phyloP scores from a whole-genome alignment of 2,113 vertebrate genomes.

The Setophaga coronata region DNA sequence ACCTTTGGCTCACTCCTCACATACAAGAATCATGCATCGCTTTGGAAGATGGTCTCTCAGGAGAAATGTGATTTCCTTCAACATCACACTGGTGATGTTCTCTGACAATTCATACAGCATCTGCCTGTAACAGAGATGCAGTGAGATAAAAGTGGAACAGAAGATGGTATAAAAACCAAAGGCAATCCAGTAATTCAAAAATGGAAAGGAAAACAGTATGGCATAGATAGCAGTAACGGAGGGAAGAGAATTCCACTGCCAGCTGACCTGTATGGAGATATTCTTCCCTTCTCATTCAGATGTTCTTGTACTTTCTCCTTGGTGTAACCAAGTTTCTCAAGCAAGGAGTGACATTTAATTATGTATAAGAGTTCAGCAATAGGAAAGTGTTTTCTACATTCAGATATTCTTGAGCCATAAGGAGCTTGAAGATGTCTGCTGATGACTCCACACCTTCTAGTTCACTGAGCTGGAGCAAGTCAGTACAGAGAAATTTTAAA shows the following conservation, averaged over 20 bases:
- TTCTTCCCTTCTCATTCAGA: neutral
- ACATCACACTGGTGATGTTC: conserved; percentile 9
- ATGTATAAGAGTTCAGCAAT: conserved; percentile 73
- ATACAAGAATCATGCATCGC: conserved; percentile 17
- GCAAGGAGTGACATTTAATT: conserved; percentile 45
- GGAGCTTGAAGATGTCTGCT: conserved; percentile 61
- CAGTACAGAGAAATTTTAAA: conserved; percentile 76
- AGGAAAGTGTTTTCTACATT: conserved; percentile 53
- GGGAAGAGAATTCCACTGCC: neutral
- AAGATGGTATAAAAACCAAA: neutral
- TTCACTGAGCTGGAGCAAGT: conserved; percentile 18
- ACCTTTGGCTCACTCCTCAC: neutral
- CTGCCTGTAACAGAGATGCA: conserved; percentile 56
- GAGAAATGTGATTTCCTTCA: conserved; percentile 58
- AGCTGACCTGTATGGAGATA: conserved; percentile 71
- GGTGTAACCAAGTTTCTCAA: conserved; percentile 49
- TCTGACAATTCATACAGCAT: conserved; percentile 76
- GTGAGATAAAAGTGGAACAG: neutral
- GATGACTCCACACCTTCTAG: conserved; percentile 48
- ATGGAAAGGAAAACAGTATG: neutral
- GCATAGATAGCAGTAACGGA: neutral
- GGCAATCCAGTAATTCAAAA: neutral
- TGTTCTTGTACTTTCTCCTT: conserved; percentile 24
- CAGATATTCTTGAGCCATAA: conserved; percentile 34
- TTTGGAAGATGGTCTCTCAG: conserved; percentile 10